Base-by-base conservation (phyloP, 2,888 invertebrate species). In the Tinea semifulvella region DNA sequence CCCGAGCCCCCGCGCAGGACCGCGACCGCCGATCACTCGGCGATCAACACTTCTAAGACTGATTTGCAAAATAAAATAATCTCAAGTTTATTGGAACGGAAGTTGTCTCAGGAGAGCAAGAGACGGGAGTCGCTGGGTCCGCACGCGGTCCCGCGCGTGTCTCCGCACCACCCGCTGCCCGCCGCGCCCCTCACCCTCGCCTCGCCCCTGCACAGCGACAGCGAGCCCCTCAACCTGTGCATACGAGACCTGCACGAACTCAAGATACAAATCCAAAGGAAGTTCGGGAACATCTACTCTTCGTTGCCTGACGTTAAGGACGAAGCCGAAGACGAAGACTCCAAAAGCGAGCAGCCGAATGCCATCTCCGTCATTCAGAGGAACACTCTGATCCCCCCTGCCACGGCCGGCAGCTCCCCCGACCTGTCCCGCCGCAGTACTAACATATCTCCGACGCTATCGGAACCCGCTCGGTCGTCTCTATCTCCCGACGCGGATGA, bases 201-300 rank as follows among this genome's bases (percentile, higher is more conserved):
- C 44, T 61, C 66, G 14, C 66, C 65, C 11, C 43, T 79, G 54
- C 66, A 72, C 53, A 63, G 64, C 53, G 64, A 75, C 58, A 88
- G 90, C 42, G 91, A 93, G 58, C 94, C 94, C 0, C 71, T 94
- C 3, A 94, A 94, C 68, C 82, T 94, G 3, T 94, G 94, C 61
- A 85, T 94, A 46, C 79, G 92, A 43, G 94, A 94, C 59, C 80
- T 88, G 42, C 87, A 86, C 55, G 87, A 88, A 49, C 63, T 89
- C 17, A 89, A 88, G 56, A 84, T 88, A 51, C 82, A 87, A 51
- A 75, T 88, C 25, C 70, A 85, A 43, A 79, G 85, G 54, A 86
- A 85, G 50, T 84, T 85, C 49, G 86, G 85, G 0, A 85, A 87
- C 57, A 84, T 86, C 38, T 86, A 85, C 59, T 80, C 84, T n/a